These are phyloP conservation scores for Steatornis caripensis DNA, from an alignment of 2,113 vertebrate species.

Conservation along the genomic window DNA sequence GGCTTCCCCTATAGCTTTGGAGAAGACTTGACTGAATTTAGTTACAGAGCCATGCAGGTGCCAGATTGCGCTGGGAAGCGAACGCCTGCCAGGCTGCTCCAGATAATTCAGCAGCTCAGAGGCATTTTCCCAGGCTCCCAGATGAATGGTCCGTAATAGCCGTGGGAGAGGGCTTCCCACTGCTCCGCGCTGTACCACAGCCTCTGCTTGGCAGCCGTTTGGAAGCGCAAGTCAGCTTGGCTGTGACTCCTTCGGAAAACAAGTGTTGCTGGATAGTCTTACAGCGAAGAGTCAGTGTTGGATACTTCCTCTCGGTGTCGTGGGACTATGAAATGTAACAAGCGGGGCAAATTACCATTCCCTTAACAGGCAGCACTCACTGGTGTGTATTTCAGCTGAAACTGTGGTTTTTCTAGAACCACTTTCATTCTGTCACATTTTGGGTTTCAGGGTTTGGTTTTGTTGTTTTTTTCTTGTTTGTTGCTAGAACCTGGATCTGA, in stretches of 20 bases:
- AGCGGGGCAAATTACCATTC: constrained; percentile 33
- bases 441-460: background rate
- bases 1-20: constrained; percentile 26
- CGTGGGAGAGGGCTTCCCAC: constrained; percentile 83
- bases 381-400: background rate
- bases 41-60: constrained; percentile 19
- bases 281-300: constrained; percentile 72
- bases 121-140: constrained; percentile 87
- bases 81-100: constrained; percentile 81
- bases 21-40: constrained; percentile 16
- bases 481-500: background rate
- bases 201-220: constrained; percentile 78
- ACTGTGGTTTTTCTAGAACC: background rate
- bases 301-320: constrained; percentile 51
- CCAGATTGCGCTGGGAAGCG: constrained; percentile 67
- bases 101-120: constrained; percentile 75
- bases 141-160: constrained; percentile 80
- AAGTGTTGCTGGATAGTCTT: constrained; percentile 80
- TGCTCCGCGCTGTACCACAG: constrained; percentile 71
- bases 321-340: constrained; percentile 48
- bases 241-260: constrained; percentile 70
- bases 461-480: background rate
- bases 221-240: constrained; percentile 76
- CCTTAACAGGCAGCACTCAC: constrained; percentile 23
- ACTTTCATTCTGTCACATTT: background rate